Evolutionary conservation across 2,797 vertebrate species (phyloP), one percentile per base, ranked within the genome.

Genomic region (Clarias platycephalus): DNA sequence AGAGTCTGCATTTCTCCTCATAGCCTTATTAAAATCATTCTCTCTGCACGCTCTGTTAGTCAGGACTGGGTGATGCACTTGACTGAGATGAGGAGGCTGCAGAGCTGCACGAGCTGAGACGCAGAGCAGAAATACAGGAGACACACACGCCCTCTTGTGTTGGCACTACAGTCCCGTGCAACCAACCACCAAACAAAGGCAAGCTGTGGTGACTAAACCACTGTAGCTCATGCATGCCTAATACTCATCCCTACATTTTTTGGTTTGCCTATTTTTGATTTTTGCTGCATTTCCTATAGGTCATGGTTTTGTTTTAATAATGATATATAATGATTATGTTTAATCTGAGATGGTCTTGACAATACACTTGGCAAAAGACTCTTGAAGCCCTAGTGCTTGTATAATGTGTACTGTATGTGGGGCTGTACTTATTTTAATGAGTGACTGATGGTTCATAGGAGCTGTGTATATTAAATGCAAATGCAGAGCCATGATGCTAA

Each of bases 101-200:
- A 64, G 74, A 85, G 71, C 67, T 76, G 74, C 62, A 72, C 26
- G 1, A 66, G 55, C 75, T 78, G 84, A 81, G 57, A 31, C 64
- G 58, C 66, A 2, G 24, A 26, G 83, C 85, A 86, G 31, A 87
- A 86, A 89, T 90, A 83, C 91, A 86, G 91, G 80, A 81, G 80
- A 58, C 80, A 70, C 53, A 94, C 89, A 90, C 93, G 94, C 94
- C 94, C 94, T 92, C 94, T 95, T 91, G 92, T 92, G 94, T 94
- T 89, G 84, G 84, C 74, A 78, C 60, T 49, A 77, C 71, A 81
- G 83, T 81, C 70, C 77, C 70, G 86, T 86, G 80, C 72, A 75
- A 88, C 68, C 87, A 75, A 58, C 34, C 55, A 67, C 62, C 44
- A 83, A 89, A 91, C 87, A 91, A 89, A 90, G 88, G 55, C 81